Evolutionary conservation across 2,113 vertebrate genomes (phyloP), one percentile per base, ranked within the genome.

Genomic region (Centropus bengalensis): DNA sequence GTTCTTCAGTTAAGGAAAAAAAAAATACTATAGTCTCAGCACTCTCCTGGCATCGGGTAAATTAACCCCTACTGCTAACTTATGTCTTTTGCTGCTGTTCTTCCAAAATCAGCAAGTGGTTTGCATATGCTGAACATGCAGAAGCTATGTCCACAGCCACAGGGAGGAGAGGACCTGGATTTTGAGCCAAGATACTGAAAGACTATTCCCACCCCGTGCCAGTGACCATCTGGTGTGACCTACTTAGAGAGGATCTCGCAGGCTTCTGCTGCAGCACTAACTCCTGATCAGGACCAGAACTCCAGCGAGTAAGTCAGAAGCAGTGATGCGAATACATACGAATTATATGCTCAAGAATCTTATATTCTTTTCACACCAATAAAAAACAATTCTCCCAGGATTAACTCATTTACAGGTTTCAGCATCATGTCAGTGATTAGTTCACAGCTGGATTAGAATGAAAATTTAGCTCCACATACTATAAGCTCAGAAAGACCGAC

Each of bases 31-130:
- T 1, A 32, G 24, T 38, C 54, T 89, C 79, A 83, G 73, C 52
- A 59, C 74, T 90, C 79, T 89, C 23, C 33, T 67, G 84, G 70
- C 70, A 85, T 49, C 71, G 82, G 90, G 64, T 60, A 94, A 47
- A 81, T 90, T 66, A 88, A 94, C 87, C 82, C 84, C 84, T 82
- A 30, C 71, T 83, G 94, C 82, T 90, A 88, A 63, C 96, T 92
- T 81, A 93, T 93, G 94, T 55, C 82, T 86, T 30, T 22, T 86
- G 75, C 71, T 89, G 75, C 79, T 93, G 79, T 38, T 82, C 81
- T 63, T 85, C 75, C 93, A 86, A 80, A 63, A 62, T 24, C 87
- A 95, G 89, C 88, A 40, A 70, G 89, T 47, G 84, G 71, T 82
- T 89, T 80, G 85, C 94, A 95, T 74, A 59, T 86, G 93, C 91